Evolutionary conservation across 2,888 invertebrate genomes (phyloP).

Genomic region (Dryobotodes eremita): DNA sequence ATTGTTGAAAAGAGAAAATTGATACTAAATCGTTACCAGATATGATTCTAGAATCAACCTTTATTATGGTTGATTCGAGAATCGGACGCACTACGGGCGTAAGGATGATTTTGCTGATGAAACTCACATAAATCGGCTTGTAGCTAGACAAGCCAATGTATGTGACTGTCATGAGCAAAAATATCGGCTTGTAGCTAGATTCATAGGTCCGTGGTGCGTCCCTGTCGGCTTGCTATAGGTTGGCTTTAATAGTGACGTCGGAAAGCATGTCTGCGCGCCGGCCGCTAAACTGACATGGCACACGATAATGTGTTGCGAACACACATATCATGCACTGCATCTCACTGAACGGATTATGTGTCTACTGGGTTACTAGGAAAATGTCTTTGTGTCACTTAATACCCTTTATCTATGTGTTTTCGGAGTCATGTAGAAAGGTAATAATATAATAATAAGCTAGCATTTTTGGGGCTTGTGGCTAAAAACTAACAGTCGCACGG

Average conservation of each 20-base stretch:
- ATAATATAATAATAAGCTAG: no score
- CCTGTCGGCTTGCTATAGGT: not conserved
- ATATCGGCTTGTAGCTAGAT: not conserved
- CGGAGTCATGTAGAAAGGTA: no score
- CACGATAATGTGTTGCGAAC: no score
- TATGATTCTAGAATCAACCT: not conserved
- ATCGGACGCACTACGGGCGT: not conserved
- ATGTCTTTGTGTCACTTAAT: not conserved
- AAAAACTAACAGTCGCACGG: not conserved
- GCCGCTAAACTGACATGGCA: not conserved
- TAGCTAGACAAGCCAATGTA: not conserved
- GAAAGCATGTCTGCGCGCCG: not conserved
- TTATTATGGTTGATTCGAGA: not conserved
- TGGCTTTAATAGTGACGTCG: not conserved
- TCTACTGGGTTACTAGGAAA: not conserved
- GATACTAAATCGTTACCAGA: not conserved
- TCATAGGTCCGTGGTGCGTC: not conserved
- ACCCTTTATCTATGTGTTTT: not conserved
- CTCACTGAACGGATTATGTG: slow-evolving; percentile 4
- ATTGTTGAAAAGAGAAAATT: not conserved
- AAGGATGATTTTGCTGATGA: no score
- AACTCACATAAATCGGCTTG: no score
- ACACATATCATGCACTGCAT: not conserved
- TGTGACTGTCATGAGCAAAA: not conserved
- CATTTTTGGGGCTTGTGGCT: not conserved